Percentiles rank a stretch among this genome's conserved stretches.
phyloP scores from a whole-genome alignment of 2,113 vertebrate genomes.

The Myodes glareolus region DNA sequence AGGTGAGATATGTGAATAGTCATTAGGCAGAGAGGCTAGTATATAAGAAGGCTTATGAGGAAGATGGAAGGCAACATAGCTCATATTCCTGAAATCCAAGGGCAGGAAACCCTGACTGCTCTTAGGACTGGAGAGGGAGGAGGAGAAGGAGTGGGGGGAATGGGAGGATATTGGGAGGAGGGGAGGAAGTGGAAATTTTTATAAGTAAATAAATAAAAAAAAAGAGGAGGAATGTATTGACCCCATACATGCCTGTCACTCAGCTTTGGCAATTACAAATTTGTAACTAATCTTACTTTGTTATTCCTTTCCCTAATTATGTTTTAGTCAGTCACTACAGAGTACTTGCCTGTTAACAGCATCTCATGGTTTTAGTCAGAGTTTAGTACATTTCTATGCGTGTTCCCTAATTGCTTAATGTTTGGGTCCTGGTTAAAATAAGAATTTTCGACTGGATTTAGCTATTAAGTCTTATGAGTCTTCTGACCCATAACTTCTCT shows the following conservation, averaged over 20 bases:
- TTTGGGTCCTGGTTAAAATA: slow-evolving; percentile 23
- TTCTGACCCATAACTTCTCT: neutral
- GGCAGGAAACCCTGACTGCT: too few species aligned
- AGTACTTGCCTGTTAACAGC: neutral
- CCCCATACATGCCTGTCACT: neutral
- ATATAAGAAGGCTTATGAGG: neutral
- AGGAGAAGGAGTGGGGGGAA: too few species aligned
- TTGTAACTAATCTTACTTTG: neutral
- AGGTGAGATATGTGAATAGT: neutral
- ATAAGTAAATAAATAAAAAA: too few species aligned
- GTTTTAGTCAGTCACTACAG: slow-evolving; percentile 19
- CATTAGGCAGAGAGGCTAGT: neutral
- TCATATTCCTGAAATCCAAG: neutral
- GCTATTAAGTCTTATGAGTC: neutral
- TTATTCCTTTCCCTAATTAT: neutral
- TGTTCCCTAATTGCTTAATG: neutral
- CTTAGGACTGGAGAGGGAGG: too few species aligned
- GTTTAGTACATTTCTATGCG: neutral
- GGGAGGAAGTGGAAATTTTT: too few species aligned
- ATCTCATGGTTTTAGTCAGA: neutral
- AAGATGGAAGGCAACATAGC: neutral
- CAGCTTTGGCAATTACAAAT: neutral
- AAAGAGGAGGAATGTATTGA: neutral
- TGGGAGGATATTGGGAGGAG: too few species aligned
- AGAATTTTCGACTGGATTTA: neutral